phyloP scores from a whole-genome alignment of 2,797 vertebrate species.

The Podargus strigoides region DNA sequence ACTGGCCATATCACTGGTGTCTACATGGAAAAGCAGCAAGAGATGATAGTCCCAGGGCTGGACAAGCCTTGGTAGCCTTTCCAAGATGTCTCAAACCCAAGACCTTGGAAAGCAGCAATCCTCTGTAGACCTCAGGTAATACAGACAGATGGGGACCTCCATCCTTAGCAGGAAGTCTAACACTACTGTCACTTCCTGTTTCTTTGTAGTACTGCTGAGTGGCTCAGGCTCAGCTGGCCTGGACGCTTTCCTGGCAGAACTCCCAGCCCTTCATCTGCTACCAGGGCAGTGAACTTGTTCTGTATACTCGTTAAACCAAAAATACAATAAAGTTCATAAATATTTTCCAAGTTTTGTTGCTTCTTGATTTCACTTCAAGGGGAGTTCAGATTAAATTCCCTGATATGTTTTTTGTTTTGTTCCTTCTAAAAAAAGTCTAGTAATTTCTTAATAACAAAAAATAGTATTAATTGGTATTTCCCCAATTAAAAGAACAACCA shows the following conservation, averaged over 20 bases:
- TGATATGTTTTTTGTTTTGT: not conserved
- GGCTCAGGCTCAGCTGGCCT: not conserved
- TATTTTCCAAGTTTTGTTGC: not conserved
- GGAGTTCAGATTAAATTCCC: not conserved
- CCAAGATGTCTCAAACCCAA: not conserved
- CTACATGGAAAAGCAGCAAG: not conserved
- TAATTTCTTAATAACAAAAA: not conserved
- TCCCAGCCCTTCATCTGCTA: not conserved
- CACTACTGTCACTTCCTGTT: not conserved
- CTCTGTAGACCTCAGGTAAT: not conserved
- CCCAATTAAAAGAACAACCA: not conserved
- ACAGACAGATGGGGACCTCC: not conserved
- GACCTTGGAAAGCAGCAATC: not conserved
- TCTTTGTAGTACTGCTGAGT: not conserved
- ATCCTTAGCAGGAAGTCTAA: not conserved
- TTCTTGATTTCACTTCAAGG: not conserved
- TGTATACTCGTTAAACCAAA: not conserved
- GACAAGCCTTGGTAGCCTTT: not conserved
- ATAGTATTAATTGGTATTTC: not conserved
- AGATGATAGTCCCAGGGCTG: not conserved
- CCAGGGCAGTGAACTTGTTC: not conserved
- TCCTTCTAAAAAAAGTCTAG: not conserved
- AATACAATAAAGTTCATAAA: not conserved
- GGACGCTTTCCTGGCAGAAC: not conserved
- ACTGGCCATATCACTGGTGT: not conserved